A percentile compares a stretch with the other conserved stretches of the same genome.
These are phyloP conservation scores for Erythrolamprus reginae DNA, from an alignment of 2,113 vertebrate species.

Conservation along the genomic window DNA sequence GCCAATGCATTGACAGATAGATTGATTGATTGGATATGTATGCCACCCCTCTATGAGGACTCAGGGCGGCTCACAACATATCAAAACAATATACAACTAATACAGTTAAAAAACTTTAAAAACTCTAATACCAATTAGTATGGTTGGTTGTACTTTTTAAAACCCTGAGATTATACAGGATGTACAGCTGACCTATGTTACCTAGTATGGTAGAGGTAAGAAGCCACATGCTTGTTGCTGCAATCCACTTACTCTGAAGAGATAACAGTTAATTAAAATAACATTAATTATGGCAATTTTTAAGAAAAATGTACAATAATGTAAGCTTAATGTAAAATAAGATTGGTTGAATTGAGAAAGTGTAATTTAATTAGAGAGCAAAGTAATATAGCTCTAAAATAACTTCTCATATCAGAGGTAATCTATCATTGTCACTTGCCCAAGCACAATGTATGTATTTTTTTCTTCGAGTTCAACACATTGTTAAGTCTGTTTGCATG, in stretches of 20 bases:
- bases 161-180: fast-evolving
- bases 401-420: neutral
- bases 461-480: neutral
- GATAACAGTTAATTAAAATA: neutral
- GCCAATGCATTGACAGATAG: too few relatives aligned
- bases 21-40: too few relatives aligned
- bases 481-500: neutral
- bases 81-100: too few relatives aligned
- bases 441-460: neutral
- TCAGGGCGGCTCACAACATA: too few relatives aligned
- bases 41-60: too few relatives aligned
- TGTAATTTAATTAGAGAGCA: neutral
- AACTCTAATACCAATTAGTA: too few relatives aligned
- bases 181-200: neutral
- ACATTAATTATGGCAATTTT: neutral
- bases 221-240: neutral
- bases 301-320: neutral
- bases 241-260: neutral
- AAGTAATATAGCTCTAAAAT: neutral
- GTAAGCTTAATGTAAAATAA: neutral
- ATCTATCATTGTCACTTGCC: neutral
- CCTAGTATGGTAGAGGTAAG: neutral
- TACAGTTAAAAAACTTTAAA: too few relatives aligned
- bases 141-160: too few relatives aligned
- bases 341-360: neutral